phyloP scores from a whole-genome alignment of 2,888 invertebrate genomes.

The Hyles lineata region DNA sequence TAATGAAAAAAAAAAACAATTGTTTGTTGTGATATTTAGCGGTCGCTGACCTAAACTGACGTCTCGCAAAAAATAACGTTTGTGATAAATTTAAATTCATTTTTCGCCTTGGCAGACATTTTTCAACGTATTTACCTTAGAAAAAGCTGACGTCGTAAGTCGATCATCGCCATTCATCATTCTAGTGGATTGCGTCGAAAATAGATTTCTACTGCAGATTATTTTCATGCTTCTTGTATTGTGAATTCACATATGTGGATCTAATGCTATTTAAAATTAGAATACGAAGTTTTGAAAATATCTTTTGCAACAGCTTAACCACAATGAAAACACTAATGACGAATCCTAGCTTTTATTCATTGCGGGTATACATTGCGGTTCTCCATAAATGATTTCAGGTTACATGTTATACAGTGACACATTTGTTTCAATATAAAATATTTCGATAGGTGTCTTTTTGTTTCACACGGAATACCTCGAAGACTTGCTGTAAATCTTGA shows the following conservation, averaged over 20 bases:
- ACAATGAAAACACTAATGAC: no score
- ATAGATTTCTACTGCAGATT: constrained; percentile 3
- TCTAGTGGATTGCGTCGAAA: constrained; percentile 20
- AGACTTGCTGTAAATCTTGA: no score
- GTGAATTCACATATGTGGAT: constrained; percentile 8
- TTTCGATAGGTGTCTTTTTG: no score
- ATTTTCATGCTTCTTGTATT: constrained; percentile 15
- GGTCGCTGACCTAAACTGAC: constrained; percentile 40
- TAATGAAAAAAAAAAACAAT: constrained; percentile 6
- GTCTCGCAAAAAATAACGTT: constrained; percentile 16
- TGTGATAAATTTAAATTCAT: constrained; percentile 24
- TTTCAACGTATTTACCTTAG: constrained; percentile 5
- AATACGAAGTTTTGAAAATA: background rate
- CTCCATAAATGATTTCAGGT: no score
- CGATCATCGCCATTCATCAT: constrained; percentile 23
- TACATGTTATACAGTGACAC: no score
- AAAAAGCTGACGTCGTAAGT: constrained; percentile 5
- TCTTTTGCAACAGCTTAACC: background rate
- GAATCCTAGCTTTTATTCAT: no score
- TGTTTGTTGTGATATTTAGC: constrained; percentile 38
- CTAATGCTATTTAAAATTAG: background rate
- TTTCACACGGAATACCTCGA: no score
- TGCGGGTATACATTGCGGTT: no score
- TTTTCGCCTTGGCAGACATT: constrained; percentile 27
- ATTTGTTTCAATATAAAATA: no score